Evolutionary conservation across 2,797 vertebrate genomes (phyloP).

Genomic region (Enteromius thamalakanensis): DNA sequence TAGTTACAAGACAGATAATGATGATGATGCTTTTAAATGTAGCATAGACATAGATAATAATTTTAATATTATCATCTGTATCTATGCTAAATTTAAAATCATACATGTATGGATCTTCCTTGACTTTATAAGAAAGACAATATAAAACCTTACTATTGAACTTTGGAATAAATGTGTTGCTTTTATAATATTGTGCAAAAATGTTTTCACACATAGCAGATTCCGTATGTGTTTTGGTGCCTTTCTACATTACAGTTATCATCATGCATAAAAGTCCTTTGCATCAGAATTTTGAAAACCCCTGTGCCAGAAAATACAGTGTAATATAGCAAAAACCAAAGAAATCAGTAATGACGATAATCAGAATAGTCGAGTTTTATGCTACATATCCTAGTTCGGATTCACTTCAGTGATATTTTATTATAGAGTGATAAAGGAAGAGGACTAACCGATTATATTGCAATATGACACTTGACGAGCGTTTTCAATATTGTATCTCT

Average conservation of each 20-base stretch:
- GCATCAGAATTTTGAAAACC: background rate
- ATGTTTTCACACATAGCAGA: background rate
- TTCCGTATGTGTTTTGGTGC: background rate
- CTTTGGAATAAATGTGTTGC: background rate
- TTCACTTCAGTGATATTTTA: background rate
- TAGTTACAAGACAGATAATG: background rate
- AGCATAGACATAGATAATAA: no score
- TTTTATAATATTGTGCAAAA: background rate
- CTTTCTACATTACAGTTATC: background rate
- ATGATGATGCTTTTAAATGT: no score
- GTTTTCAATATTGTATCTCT: conserved; percentile 31
- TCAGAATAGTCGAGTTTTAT: background rate
- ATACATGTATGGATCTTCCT: background rate
- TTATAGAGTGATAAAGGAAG: conserved; percentile 1
- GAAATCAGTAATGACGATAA: background rate
- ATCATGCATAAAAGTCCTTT: background rate
- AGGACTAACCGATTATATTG: conserved; percentile 1
- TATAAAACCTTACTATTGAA: background rate
- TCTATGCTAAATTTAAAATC: no score
- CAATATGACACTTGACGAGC: conserved; percentile 26
- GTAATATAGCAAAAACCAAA: background rate
- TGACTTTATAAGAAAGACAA: background rate
- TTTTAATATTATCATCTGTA: no score
- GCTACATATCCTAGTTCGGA: background rate
- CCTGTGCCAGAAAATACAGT: background rate